Evolutionary conservation across 2,113 vertebrate genomes (phyloP).

Genomic region (Neopipo cinnamomea): DNA sequence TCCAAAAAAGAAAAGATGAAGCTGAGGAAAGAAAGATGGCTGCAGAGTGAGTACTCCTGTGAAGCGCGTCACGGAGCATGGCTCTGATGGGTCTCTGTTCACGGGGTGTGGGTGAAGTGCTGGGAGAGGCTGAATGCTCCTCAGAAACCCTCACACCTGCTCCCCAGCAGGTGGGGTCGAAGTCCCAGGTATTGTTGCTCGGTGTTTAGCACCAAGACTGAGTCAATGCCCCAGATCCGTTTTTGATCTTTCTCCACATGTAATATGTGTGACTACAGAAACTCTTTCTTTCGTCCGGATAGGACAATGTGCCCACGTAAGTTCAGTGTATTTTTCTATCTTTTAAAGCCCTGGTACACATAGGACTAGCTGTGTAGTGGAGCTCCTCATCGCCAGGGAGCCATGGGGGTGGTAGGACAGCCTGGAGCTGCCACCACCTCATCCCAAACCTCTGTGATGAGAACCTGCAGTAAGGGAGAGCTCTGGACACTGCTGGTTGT

Average conservation of each 20-base stretch:
- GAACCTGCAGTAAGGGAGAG: not conserved
- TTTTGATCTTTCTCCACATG: not conserved
- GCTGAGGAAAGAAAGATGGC: conserved; percentile 85
- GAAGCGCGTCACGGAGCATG: accelerated
- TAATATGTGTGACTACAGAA: not conserved
- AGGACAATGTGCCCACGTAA: not conserved
- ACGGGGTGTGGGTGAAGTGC: not conserved
- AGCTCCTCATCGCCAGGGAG: not conserved
- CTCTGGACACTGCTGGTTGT: not conserved
- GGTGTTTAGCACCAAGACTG: not conserved
- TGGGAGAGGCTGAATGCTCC: not conserved
- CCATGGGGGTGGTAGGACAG: not conserved
- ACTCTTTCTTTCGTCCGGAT: not conserved
- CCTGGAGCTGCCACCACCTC: not conserved
- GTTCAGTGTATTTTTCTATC: not conserved
- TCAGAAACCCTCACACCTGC: not conserved
- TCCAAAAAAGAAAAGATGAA: conserved; percentile 92
- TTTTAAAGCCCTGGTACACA: not conserved
- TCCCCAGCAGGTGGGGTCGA: not conserved
- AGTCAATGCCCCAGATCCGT: not conserved
- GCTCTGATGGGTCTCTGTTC: not conserved
- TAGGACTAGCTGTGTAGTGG: not conserved
- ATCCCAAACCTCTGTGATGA: not conserved
- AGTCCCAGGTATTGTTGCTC: not conserved
- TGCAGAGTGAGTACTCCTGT: conserved; percentile 83